Evolutionary conservation across 2,888 invertebrate species (phyloP), one percentile per base, ranked within the genome.

Genomic region (Julus scanicus): DNA sequence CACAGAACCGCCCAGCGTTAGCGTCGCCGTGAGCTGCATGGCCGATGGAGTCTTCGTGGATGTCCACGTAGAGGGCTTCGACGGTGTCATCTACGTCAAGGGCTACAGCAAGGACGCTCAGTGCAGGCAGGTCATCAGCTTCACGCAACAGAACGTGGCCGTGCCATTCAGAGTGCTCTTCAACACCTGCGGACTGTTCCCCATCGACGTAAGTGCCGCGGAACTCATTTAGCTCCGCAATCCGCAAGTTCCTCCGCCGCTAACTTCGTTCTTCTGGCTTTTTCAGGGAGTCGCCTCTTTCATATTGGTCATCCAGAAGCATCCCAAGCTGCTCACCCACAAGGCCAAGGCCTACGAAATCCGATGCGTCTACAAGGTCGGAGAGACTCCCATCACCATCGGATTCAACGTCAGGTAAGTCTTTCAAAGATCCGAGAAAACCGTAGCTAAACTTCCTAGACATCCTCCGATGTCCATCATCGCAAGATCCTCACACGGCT

Each of bases 261-360:
- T 85, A 29, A 85, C n/a, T 89, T 40, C 13, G 40, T 84, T 89
- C 89, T 44, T 84, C 15, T 2, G 4, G 84, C 20, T 89, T 90
- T 92, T 92, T 89, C 92, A 96, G 96, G 97, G 97, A 87, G 95
- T 97, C 92, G 98, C 98, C 40, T 97, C 96, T 91, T 98, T 98
- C 92, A 96, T 98, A 1, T 94, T 99, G 84, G 97, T 99, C 40
- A 97, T 99, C 91, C 98, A 99, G 92, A 97, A 97, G 93, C 98
- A 99, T 94, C 97, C 98, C 0, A 97, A 97, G 93, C 94, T 99
- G 88, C 96, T 98, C 87, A 99, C 98, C 0, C 97, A 96, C 92
- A 96, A 97, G 91, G 97, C 98, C 6, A 97, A 98, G 92, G 98
- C 98, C 1, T 99, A 98, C 93, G 97, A 98, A 92, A 97, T 99